Percentiles rank a stretch among this genome's conserved stretches.
Conservation (phyloP, 1,140 invertebrate species). For the Aphelenchoides besseyi region DNA sequence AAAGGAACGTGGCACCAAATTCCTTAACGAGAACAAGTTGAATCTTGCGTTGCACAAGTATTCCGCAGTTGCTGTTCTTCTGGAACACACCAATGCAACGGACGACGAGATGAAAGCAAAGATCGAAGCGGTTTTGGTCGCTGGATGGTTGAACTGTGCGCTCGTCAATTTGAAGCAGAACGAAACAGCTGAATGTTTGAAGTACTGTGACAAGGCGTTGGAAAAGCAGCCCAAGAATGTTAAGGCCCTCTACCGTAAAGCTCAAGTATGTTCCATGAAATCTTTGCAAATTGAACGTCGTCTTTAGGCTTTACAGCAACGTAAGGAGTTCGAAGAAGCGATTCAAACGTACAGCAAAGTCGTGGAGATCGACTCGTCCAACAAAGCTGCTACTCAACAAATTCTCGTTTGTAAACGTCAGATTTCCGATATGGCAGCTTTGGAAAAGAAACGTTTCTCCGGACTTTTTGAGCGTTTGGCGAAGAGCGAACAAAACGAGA, state of each 20-base stretch:
- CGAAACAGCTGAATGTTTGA: constrained; percentile 73
- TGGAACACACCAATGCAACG: constrained; percentile 66
- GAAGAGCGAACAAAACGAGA: constrained; percentile 64
- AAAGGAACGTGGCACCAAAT: constrained; percentile 82
- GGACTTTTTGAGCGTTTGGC: constrained; percentile 79
- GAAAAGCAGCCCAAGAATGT: constrained; percentile 75
- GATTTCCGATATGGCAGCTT: constrained; percentile 73
- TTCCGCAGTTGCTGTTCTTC: constrained; percentile 70
- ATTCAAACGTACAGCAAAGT: constrained; percentile 76
- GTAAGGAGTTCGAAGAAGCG: constrained; percentile 77
- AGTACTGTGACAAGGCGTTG: constrained; percentile 73
- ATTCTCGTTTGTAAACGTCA: constrained; percentile 72
- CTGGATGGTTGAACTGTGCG: constrained; percentile 63
- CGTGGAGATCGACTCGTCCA: constrained; percentile 72
- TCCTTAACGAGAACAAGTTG: constrained; percentile 79
- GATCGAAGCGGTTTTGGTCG: constrained; percentile 27
- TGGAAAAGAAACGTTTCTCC: constrained; percentile 83
- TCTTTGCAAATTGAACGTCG: not conserved
- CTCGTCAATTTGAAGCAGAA: constrained; percentile 79
- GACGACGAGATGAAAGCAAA: constrained; percentile 4
- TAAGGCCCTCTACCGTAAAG: constrained; percentile 84
- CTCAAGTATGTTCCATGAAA: constrained; percentile 67
- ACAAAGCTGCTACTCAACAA: constrained; percentile 79
- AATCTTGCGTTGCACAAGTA: constrained; percentile 82
- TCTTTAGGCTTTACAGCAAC: constrained; percentile 71